Evolutionary conservation across 2,888 invertebrate species (phyloP).

Genomic region (Epinotia brunnichana): DNA sequence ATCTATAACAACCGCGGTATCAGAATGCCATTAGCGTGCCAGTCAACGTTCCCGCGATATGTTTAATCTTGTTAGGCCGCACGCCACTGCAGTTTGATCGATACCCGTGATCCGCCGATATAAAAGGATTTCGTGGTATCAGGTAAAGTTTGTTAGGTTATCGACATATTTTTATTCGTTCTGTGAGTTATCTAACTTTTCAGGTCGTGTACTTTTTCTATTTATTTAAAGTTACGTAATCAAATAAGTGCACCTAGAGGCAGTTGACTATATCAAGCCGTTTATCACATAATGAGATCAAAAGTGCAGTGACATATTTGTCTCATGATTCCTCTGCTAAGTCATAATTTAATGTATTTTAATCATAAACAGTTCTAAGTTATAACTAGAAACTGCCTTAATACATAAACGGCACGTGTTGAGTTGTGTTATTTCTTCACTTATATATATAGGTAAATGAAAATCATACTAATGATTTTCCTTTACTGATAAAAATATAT

Average conservation of each 20-base stretch:
- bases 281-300: no score
- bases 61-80: constrained; percentile 63
- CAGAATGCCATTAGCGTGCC: constrained; percentile 67
- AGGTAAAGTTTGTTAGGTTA: constrained; percentile 17
- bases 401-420: neutral
- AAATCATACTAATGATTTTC: no score
- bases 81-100: constrained; percentile 73
- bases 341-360: no score
- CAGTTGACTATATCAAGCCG: no score
- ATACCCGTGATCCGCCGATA: constrained; percentile 54
- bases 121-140: constrained; percentile 26
- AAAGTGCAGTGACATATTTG: neutral
- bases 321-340: neutral
- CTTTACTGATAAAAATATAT: no score
- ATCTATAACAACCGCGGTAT: constrained; percentile 48
- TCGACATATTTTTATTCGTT: neutral
- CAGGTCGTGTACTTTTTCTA: neutral
- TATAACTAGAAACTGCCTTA: no score
- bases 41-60: constrained; percentile 60
- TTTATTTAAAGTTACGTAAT: neutral
- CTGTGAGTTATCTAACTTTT: neutral
- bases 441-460: no score
- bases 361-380: no score
- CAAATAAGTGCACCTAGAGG: neutral
- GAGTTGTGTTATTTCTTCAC: neutral